Evolutionary conservation across 2,888 invertebrate genomes (phyloP), one percentile per base, ranked within the genome.

Genomic region (Euzetes globulus): DNA sequence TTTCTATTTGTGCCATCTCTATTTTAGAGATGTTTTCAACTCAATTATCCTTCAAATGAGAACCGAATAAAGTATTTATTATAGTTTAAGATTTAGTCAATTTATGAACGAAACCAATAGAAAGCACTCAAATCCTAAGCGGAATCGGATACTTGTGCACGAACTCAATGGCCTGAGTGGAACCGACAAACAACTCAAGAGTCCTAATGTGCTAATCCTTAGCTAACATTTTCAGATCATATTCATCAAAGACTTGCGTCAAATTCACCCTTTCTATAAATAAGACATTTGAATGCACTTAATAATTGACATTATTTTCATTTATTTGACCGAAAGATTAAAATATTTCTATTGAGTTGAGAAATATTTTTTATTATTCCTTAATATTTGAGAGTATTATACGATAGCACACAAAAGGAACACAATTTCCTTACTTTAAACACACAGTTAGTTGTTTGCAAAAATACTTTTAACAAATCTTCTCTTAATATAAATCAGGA

Each of bases 131-230:
- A 60, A 22, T 60, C 7, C 27, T 60, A 4, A 27, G 27, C 60
- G 25, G 25, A 27, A 60, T 60, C 27, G 29, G 60, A 60, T 22
- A 60, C 60, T 60, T 60, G 60, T 60, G 60, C 60, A 60, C 60
- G 60, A 60, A 60, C 60, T 60, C 25, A 50, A 50, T n/a, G n/a
- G 50, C 1, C 50, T 41, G 11, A 41, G 13, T 41, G 7, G 11
- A 41, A 22, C 25, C 27, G 29, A 60, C 60, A 60, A 25, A 25
- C 17, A 60, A n/a, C 52, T 52, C 1, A 60, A 60, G 15, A 60
- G 15, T 17, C 7, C 19, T 60, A 25, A 27, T 25, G 25, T 60
- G 7, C 60, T 29, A 29, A 25, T 27, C 27, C 60, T 60, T 27
- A 15, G 29, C 60, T 27, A 17, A 29, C 60, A 60, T 27, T 27